Evolutionary conservation across 1,140 invertebrate species (phyloP), one percentile per base, ranked within the genome.

Genomic region (Vollenhovia emeryi): DNA sequence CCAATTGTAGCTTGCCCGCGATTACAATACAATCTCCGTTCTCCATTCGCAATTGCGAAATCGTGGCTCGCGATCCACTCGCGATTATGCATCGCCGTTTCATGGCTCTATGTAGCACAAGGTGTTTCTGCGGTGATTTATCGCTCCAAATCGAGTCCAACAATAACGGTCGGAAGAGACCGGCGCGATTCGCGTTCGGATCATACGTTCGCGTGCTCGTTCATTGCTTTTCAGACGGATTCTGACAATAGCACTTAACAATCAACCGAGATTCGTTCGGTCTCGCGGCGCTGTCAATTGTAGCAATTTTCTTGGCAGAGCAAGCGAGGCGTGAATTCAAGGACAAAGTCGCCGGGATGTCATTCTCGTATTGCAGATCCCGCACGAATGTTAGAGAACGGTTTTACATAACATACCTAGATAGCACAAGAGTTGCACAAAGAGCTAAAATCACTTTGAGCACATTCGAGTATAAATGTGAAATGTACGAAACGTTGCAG

Each of bases 241-340:
- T 78, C 59, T 18, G 33, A 78, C 43, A 50, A 50, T 50, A 18
- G 43, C 43, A 8, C 33, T 80, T 43, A 43, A 64, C 2, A 55
- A 55, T n/a, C 76, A 64, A 13, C 36, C 24, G 52, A 40, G 64
- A 55, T 43, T 60, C 18, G 15, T 27, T 21, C 43, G 36, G 13
- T 33, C 59, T 48, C 33, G 13, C 40, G 21, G 0, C 8, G 4
- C 13, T 36, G 36, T 69, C 78, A 80, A 80, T 85, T 68, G 40
- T 55, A 5, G 24, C 11, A 48, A 45, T 85, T 85, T 80, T 69
- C 75, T 36, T 30, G n/a, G 11, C 40, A 8, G 36, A 75, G 2
- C 27, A 33, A 30, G 15, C 40, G 40, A 80, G 59, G 45, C 78
- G 78, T 43, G 30, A 45, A 73, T 64, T 73, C 59, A 83, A 86